phyloP scores from a whole-genome alignment of 2,888 invertebrate genomes.

The Phaonia tiefii region DNA sequence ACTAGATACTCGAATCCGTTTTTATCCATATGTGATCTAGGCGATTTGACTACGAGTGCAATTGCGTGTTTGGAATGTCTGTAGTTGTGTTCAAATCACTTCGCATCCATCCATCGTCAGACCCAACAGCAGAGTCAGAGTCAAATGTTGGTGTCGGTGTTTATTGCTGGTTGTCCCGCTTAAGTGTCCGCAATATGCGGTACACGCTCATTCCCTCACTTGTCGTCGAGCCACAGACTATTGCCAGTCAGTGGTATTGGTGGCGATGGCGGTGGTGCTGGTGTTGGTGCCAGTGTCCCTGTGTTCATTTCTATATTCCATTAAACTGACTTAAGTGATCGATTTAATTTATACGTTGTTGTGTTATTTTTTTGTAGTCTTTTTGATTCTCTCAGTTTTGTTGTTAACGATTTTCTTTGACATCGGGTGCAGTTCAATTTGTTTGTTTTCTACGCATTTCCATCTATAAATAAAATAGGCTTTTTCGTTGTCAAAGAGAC shows the following conservation, averaged over 20 bases:
- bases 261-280: constrained; percentile 16
- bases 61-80: too few species aligned
- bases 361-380: constrained; percentile 9
- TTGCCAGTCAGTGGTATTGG: background rate
- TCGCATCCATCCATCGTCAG: background rate
- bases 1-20: too few species aligned
- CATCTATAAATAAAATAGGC: constrained; percentile 38
- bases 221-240: constrained; percentile 3
- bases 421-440: constrained; percentile 43
- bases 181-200: constrained; percentile 29
- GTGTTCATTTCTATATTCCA: constrained; percentile 63
- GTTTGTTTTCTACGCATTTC: constrained; percentile 33
- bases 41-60: too few species aligned
- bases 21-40: too few species aligned
- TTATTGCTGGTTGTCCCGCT: constrained; percentile 29
- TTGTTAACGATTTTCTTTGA: constrained; percentile 28
- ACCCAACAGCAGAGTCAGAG: background rate
- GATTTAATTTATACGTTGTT: constrained; percentile 42
- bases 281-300: constrained; percentile 55
- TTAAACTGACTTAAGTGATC: constrained; percentile 51
- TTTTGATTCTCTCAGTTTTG: constrained; percentile 32
- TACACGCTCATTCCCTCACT: constrained; percentile 1
- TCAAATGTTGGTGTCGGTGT: constrained; percentile 11
- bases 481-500: constrained; percentile 7
- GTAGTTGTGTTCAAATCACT: constrained; percentile 26